Conservation (phyloP, 2,113 vertebrate species). For the Bagarius yarrelli region DNA sequence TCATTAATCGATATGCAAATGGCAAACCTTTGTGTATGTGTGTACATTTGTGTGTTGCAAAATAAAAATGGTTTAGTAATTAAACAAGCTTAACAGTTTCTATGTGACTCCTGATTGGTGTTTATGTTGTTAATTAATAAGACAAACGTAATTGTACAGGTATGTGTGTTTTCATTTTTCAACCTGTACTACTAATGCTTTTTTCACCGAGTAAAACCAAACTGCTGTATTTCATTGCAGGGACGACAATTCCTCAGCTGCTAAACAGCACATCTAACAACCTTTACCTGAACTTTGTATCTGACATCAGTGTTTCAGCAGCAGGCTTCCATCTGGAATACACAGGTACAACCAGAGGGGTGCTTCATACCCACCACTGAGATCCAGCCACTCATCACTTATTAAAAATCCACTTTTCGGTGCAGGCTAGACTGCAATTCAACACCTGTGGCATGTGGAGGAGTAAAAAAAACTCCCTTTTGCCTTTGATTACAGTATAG, state of each 20-base stretch:
- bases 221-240: constrained; percentile 65
- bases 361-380: constrained; percentile 19
- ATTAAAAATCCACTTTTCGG: constrained; percentile 4
- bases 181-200: not conserved
- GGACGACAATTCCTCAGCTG: constrained; percentile 93
- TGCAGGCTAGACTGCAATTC: constrained; percentile 4
- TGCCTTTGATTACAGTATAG: not conserved
- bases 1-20: too few species aligned
- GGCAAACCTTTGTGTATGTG: too few species aligned
- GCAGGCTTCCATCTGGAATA: constrained; percentile 98
- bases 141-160: too few species aligned
- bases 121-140: not conserved
- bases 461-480: not conserved
- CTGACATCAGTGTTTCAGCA: constrained; percentile 96
- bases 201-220: not conserved
- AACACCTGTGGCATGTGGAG: not conserved
- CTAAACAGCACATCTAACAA: constrained; percentile 98
- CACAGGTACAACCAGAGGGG: constrained; percentile 78
- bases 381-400: constrained; percentile 32
- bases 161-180: not conserved
- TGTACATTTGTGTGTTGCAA: not conserved
- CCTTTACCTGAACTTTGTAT: constrained; percentile 91
- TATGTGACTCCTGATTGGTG: not conserved
- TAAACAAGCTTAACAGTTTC: not conserved
- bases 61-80: not conserved